Evolutionary conservation across 2,113 vertebrate genomes (phyloP).

Genomic region (Chionis minor): DNA sequence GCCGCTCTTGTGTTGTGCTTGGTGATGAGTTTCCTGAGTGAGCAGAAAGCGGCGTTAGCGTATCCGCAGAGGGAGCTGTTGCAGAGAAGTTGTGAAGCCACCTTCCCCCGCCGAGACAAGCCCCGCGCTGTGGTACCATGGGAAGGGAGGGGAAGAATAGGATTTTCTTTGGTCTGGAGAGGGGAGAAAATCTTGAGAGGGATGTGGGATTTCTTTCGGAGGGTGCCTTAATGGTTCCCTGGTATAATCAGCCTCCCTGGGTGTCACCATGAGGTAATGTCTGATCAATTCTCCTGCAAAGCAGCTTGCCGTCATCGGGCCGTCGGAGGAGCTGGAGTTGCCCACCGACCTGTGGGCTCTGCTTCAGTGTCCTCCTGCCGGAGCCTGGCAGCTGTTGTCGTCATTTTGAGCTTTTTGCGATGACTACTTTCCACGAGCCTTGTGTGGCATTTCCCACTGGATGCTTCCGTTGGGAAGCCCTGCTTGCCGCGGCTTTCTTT

Average conservation of each 20-base stretch:
- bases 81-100: background rate
- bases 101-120: background rate
- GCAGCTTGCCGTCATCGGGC: background rate
- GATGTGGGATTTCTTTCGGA: background rate
- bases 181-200: background rate
- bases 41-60: background rate
- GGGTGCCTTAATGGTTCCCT: background rate
- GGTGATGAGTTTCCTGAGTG: background rate
- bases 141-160: background rate
- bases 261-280: rapidly evolving
- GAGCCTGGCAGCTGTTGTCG: background rate
- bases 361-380: rapidly evolving
- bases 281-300: background rate
- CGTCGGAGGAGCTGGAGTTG: background rate
- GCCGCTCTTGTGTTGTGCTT: background rate
- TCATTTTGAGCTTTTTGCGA: background rate
- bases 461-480: background rate
- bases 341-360: background rate
- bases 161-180: background rate
- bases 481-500: background rate
- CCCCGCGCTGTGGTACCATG: rapidly evolving
- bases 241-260: background rate
- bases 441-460: rapidly evolving
- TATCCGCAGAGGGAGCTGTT: background rate
- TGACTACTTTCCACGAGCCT: background rate